phyloP scores from a whole-genome alignment of 2,888 invertebrate genomes.

The Physocephala rufipes region DNA sequence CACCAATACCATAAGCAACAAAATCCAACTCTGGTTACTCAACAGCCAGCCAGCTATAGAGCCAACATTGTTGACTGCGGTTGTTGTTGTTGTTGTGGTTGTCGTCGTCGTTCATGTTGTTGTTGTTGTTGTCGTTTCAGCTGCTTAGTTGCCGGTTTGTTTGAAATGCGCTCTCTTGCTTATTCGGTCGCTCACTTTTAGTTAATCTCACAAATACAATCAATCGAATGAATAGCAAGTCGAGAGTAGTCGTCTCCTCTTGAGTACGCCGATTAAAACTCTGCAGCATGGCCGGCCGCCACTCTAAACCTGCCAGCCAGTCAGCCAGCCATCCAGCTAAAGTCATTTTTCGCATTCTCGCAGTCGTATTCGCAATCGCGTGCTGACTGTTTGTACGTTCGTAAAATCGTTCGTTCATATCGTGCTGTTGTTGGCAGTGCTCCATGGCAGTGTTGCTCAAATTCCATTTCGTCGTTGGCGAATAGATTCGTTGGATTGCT shows the following conservation, averaged over 20 bases:
- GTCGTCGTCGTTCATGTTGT: not conserved
- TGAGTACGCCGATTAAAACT: constrained; percentile 19
- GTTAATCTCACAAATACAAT: constrained; percentile 30
- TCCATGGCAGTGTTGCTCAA: too few species aligned
- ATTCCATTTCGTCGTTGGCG: too few species aligned
- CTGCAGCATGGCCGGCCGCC: too few species aligned
- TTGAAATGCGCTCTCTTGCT: not conserved
- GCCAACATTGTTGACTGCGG: constrained; percentile 11
- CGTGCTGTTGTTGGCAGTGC: constrained; percentile 12
- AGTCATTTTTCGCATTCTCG: constrained; percentile 43
- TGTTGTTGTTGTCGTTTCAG: not conserved
- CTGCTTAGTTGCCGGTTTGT: not conserved
- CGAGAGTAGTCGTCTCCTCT: constrained; percentile 30
- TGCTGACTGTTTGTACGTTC: constrained; percentile 27
- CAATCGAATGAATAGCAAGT: constrained; percentile 30
- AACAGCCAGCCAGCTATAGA: constrained; percentile 26
- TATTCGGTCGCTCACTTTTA: not conserved
- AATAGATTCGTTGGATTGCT: not conserved
- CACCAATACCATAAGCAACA: constrained; percentile 40
- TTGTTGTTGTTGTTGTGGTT: not conserved
- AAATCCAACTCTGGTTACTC: not conserved
- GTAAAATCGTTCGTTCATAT: constrained; percentile 23
- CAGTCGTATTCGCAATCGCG: constrained; percentile 41
- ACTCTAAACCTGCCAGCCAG: not conserved
- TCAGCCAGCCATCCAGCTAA: constrained; percentile 14